Percentiles rank a stretch among this genome's conserved stretches.
Conservation (phyloP, 1,140 invertebrate species). For the Trachelipus rathkii region DNA sequence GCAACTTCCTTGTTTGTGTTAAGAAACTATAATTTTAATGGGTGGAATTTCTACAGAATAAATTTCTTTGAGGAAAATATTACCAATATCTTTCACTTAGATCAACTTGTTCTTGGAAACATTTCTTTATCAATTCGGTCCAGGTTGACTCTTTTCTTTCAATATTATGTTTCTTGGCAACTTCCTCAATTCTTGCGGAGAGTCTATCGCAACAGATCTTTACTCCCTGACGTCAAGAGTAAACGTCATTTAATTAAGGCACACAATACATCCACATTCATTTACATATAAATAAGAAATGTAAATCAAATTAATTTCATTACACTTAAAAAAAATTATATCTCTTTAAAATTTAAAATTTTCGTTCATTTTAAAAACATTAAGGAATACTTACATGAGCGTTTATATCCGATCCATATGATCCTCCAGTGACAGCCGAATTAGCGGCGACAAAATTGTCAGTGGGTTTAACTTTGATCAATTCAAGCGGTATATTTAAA, state of each 20-base stretch:
- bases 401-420: conserved; percentile 18
- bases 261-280: too few relatives aligned
- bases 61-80: conserved; percentile 43
- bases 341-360: too few relatives aligned
- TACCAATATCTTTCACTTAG: conserved; percentile 63
- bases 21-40: too few relatives aligned
- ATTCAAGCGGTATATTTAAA: conserved; percentile 66
- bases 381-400: conserved; percentile 5
- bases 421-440: conserved; percentile 26
- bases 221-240: conserved; percentile 55
- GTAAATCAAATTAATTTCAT: too few relatives aligned
- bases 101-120: conserved; percentile 59
- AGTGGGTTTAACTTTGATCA: conserved; percentile 64
- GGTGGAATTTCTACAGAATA: too few relatives aligned
- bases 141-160: conserved; percentile 55
- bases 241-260: neutral
- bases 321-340: too few relatives aligned
- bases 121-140: conserved; percentile 60
- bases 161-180: conserved; percentile 49
- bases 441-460: conserved; percentile 57
- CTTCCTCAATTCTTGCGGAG: conserved; percentile 59
- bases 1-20: too few relatives aligned
- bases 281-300: too few relatives aligned
- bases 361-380: neutral
- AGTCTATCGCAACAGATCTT: conserved; percentile 65